Evolutionary conservation across 1,140 invertebrate species (phyloP), one percentile per base, ranked within the genome.

Genomic region (Cherax destructor): DNA sequence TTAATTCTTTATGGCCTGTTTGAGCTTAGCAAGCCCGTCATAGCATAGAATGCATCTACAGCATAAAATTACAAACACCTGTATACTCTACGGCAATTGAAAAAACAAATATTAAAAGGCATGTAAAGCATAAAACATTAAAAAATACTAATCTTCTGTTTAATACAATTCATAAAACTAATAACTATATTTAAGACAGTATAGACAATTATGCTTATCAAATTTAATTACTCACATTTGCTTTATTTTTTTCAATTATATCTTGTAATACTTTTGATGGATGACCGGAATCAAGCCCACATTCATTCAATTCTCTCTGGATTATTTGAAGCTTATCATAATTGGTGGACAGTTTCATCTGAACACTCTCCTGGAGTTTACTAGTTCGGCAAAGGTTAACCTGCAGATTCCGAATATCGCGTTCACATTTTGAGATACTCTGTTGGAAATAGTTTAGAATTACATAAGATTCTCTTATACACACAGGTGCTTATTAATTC

Each of bases 341-440:
- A 52, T 69, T 91, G 50, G 56, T 21, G 13, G 21, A n/a, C 5
- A 91, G 9, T 9, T 85, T 91, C 18, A 10, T 18, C 47, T 85
- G 21, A 4, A 91, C 52, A 49, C 4, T 77, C 18, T 85, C 13
- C n/a, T 85, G 24, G 21, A 74, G 79, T 21, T 59, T 78, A 7
- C 30, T n/a, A 10, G 56, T 85, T 69, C 78, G 81, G 11, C n/a
- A 41, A 7, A 91, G 74, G 7, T 41, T n/a, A 41, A 10, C 50
- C n/a, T 50, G 18, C n/a, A 91, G 56, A 30, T 83, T 78, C 7
- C 76, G 16, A 16, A 91, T 50, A 13, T 72, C 85, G 21, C 88
- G 88, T 7, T 91, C 80, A 79, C 88, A 91, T 41, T 78, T 83
- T 11, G 83, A 76, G 6, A 91, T 77, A 24, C 81, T 91, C 83